These are phyloP conservation scores for Acromyrmex echinatior DNA, from an alignment of 1,140 invertebrate genomes.

Conservation along the genomic window DNA sequence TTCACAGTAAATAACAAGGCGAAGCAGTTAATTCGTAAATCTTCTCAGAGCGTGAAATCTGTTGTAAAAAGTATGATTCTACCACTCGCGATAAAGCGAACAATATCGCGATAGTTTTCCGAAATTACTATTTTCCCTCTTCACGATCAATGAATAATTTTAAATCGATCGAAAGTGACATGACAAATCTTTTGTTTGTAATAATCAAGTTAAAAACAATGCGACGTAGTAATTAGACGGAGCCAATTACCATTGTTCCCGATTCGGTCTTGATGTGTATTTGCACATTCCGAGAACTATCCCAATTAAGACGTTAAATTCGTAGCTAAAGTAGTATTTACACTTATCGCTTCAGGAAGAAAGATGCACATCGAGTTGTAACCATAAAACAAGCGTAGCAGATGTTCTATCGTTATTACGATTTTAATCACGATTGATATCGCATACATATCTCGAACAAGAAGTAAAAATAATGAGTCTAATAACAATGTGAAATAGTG, in stretches of 20 bases:
- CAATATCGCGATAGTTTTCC: background rate
- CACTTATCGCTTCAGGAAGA: slow-evolving; percentile 55
- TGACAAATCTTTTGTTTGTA: background rate
- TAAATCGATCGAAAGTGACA: background rate
- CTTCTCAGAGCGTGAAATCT: slow-evolving; percentile 79
- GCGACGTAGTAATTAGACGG: slow-evolving; percentile 44
- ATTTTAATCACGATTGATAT: slow-evolving; percentile 45
- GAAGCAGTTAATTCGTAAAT: slow-evolving; percentile 81
- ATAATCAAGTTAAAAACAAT: background rate
- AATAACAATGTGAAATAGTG: slow-evolving; percentile 2
- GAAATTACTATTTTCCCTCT: background rate
- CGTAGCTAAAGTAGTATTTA: slow-evolving; percentile 58
- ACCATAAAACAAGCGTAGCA: slow-evolving; percentile 45
- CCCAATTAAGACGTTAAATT: slow-evolving; percentile 60
- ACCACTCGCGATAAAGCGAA: slow-evolving; percentile 10
- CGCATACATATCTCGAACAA: slow-evolving; percentile 8
- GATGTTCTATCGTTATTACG: slow-evolving; percentile 49
- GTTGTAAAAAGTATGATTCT: slow-evolving; percentile 74
- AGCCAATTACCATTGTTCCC: slow-evolving; percentile 51
- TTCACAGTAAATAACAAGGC: slow-evolving; percentile 81
- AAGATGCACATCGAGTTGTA: slow-evolving; percentile 23
- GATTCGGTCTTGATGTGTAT: slow-evolving; percentile 41
- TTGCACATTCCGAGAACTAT: slow-evolving; percentile 55
- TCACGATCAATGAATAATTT: background rate
- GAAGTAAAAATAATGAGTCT: slow-evolving; percentile 33